A percentile compares a stretch with the other conserved stretches of the same genome.
phyloP scores from a whole-genome alignment of 2,797 vertebrate species.

The Cyclopterus lumpus region DNA sequence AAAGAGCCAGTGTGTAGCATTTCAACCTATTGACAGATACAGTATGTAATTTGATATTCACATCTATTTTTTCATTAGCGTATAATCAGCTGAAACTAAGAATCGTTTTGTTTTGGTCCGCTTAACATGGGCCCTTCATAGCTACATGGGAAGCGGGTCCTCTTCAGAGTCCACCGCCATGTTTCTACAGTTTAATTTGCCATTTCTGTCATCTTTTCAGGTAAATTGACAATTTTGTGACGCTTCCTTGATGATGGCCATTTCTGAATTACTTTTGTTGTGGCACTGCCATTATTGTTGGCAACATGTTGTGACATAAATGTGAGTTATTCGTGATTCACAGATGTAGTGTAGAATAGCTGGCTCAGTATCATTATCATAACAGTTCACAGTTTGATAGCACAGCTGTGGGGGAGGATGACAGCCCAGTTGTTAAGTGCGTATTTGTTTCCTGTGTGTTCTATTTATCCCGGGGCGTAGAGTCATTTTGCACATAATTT shows the following conservation, averaged over 20 bases:
- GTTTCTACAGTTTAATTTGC: no score
- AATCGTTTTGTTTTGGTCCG: neutral
- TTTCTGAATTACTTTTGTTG: neutral
- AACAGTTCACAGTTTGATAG: constrained; percentile 15
- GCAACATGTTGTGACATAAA: neutral
- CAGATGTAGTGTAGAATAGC: neutral
- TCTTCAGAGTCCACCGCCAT: no score
- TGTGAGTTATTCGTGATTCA: constrained; percentile 2
- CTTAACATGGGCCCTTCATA: no score
- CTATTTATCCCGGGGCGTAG: neutral
- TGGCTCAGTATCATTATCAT: neutral
- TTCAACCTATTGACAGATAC: neutral
- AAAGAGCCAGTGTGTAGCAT: neutral
- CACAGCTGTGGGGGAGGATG: constrained; percentile 19
- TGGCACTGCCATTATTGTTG: neutral
- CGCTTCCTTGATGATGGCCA: neutral
- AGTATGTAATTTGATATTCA: no score
- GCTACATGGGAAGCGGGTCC: no score
- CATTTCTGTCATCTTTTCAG: neutral
- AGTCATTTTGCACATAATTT: constrained; percentile 4
- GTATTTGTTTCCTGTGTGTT: constrained; percentile 15
- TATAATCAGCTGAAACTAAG: neutral
- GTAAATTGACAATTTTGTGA: neutral
- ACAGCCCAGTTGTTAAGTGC: neutral
- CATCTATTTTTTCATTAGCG: no score